These are phyloP conservation scores for Petrolisthes manimaculis DNA, from an alignment of 2,888 invertebrate genomes.

Conservation along the genomic window DNA sequence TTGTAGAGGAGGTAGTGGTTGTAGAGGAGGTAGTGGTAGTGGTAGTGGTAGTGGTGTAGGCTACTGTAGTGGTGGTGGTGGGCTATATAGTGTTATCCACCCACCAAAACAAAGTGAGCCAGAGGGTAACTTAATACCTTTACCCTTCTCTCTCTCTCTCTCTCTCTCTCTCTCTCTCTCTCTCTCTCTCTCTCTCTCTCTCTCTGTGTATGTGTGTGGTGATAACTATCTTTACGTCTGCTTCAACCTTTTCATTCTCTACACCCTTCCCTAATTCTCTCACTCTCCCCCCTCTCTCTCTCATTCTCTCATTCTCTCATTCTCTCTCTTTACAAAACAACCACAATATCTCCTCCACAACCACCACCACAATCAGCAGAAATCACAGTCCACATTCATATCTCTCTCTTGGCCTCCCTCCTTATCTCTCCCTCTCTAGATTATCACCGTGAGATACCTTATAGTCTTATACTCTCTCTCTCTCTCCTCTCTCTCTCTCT, in stretches of 20 bases:
- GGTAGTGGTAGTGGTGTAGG: too few species aligned
- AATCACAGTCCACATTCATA: too few species aligned
- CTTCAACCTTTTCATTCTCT: not conserved
- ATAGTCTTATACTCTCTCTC: not conserved
- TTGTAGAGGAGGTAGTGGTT: too few species aligned
- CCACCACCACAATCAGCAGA: too few species aligned
- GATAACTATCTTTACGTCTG: not conserved
- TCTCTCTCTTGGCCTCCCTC: not conserved
- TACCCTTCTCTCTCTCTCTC: conserved; percentile 4
- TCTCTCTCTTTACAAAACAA: not conserved
- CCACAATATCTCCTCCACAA: not conserved
- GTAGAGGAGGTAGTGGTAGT: too few species aligned
- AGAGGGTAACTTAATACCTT: too few species aligned
- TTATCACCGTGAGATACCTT: not conserved
- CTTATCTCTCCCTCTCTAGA: conserved; percentile 5
- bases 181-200: conserved; percentile 9
- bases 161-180: conserved; percentile 16
- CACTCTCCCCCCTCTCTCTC: conserved; percentile 11
- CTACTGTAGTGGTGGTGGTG: too few species aligned
- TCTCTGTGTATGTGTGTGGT: not conserved
- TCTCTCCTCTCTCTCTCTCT: not conserved
- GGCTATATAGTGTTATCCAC: too few species aligned
- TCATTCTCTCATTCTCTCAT: not conserved
- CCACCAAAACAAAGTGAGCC: too few species aligned
- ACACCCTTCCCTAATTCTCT: not conserved